Conservation (phyloP, 2,797 vertebrate genomes). For the Silurus aristotelis region DNA sequence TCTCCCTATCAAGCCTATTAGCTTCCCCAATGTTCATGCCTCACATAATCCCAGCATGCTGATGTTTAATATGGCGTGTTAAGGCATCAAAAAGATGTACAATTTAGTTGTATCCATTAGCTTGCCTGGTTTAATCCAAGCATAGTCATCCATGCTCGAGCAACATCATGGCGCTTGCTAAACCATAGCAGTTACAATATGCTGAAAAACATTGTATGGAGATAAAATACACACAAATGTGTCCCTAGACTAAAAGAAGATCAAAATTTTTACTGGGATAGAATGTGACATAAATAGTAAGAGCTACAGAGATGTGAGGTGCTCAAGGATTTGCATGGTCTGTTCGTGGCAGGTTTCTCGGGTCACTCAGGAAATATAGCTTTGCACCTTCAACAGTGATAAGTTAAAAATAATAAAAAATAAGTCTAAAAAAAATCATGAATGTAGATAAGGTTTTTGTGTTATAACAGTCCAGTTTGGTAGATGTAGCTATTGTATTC, state of each 20-base stretch:
- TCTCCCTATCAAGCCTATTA: conserved; percentile 42
- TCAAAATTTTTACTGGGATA: conserved; percentile 51
- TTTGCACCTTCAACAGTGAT: not conserved
- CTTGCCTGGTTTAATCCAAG: conserved; percentile 43
- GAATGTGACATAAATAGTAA: conserved; percentile 51
- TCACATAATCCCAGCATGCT: conserved; percentile 42
- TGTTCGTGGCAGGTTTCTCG: conserved; percentile 50
- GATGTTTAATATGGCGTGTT: conserved; percentile 49
- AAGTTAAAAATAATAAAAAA: not conserved
- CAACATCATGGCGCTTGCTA: conserved; percentile 31
- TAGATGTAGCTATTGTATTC: too few relatives aligned
- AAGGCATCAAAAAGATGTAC: conserved; percentile 49
- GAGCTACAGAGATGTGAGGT: conserved; percentile 22
- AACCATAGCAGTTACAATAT: conserved; percentile 15
- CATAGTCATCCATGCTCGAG: conserved; percentile 24
- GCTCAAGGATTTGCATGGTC: conserved; percentile 34
- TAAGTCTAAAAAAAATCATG: not conserved
- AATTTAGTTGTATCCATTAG: conserved; percentile 45
- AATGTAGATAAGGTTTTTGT: too few relatives aligned
- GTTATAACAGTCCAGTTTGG: too few relatives aligned
- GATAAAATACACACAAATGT: conserved; percentile 44
- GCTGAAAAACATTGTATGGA: conserved; percentile 36
- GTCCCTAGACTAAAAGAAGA: conserved; percentile 29
- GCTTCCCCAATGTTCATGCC: conserved; percentile 27
- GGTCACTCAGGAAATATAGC: conserved; percentile 43